These are phyloP conservation scores for Silurus asotus DNA, from an alignment of 2,113 vertebrate species.

Conservation along the genomic window DNA sequence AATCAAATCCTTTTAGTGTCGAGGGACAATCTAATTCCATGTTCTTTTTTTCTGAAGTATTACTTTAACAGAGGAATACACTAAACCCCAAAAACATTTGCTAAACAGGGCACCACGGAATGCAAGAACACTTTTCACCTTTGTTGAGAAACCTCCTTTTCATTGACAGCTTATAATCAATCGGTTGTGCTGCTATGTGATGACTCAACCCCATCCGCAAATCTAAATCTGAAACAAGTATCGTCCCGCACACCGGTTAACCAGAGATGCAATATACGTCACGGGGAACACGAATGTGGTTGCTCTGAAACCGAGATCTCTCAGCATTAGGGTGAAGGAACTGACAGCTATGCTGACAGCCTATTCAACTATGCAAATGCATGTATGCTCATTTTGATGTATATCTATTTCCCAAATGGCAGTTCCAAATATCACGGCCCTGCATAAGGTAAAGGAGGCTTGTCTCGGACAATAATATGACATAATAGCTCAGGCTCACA, in stretches of 20 bases:
- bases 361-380: slow-evolving; percentile 32
- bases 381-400: neutral
- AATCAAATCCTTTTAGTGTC: neutral
- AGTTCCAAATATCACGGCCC: neutral
- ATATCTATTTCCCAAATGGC: slow-evolving; percentile 15
- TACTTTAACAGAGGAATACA: neutral
- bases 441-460: neutral
- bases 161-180: slow-evolving; percentile 7
- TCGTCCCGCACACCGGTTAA: neutral
- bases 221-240: slow-evolving; percentile 15
- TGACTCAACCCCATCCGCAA: slow-evolving; percentile 18
- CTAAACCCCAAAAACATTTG: neutral
- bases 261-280: slow-evolving; percentile 7
- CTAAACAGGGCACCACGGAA: neutral
- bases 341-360: slow-evolving; percentile 23
- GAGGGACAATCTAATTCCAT: neutral
- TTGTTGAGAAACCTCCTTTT: slow-evolving; percentile 14
- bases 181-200: neutral
- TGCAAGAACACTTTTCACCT: neutral
- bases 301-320: neutral
- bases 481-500: neutral
- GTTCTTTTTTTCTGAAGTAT: neutral
- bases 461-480: slow-evolving; percentile 24
- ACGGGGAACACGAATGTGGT: neutral
- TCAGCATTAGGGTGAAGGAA: neutral